A percentile compares a stretch with the other conserved stretches of the same genome.
These are phyloP conservation scores for Piliocolobus tephrosceles DNA, from an alignment of 2,113 vertebrate species.

Conservation along the genomic window DNA sequence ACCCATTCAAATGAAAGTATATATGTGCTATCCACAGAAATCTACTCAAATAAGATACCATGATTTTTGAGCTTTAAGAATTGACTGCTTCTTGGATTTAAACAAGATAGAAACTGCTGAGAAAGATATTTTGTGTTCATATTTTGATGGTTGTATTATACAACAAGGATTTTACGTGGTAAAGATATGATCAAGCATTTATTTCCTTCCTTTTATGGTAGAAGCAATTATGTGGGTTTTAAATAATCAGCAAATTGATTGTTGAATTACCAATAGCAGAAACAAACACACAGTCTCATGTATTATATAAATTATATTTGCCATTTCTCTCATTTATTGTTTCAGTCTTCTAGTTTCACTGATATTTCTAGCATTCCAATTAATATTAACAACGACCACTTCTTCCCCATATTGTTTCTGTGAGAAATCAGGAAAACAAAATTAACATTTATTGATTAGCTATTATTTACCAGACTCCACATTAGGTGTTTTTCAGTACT, in stretches of 20 bases:
- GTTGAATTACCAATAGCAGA: constrained; percentile 29
- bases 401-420: background rate
- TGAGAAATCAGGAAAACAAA: background rate
- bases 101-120: constrained; percentile 1
- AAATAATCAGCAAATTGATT: constrained; percentile 50
- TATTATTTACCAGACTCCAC: background rate
- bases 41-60: constrained; percentile 32
- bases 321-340: background rate
- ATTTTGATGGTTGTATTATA: constrained; percentile 23
- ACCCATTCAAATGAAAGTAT: constrained; percentile 21
- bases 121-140: background rate
- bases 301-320: background rate
- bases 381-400: background rate
- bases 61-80: constrained; percentile 6
- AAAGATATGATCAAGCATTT: constrained; percentile 15
- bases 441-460: background rate
- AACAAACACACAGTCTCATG: background rate
- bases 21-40: background rate
- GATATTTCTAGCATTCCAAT: constrained; percentile 9
- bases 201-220: background rate
- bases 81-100: constrained; percentile 5
- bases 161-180: constrained; percentile 22
- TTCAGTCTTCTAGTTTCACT: background rate
- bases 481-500: background rate
- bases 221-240: background rate